A percentile compares a stretch with the other conserved stretches of the same genome.
These are phyloP conservation scores for Cherax destructor DNA, from an alignment of 1,140 invertebrate genomes.

Conservation along the genomic window DNA sequence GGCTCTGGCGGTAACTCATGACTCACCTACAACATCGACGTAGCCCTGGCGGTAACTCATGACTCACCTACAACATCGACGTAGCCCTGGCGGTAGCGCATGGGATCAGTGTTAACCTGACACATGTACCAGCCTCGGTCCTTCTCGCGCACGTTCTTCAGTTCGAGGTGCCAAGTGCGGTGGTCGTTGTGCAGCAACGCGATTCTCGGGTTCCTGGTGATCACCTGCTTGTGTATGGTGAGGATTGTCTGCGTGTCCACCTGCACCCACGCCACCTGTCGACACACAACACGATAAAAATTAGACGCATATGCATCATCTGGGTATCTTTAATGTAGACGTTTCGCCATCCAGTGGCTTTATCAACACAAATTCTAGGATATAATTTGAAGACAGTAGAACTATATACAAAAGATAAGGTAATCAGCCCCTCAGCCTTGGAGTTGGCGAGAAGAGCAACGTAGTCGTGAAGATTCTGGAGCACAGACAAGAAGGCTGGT, in stretches of 20 bases:
- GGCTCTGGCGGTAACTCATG: not conserved
- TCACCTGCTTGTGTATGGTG: conserved; percentile 75
- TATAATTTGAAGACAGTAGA: too few relatives aligned
- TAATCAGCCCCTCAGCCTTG: too few relatives aligned
- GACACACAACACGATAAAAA: too few relatives aligned
- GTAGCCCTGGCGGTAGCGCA: conserved; percentile 75
- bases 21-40: conserved; percentile 71
- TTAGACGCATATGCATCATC: too few relatives aligned
- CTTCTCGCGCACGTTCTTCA: conserved; percentile 91
- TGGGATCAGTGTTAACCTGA: conserved; percentile 94
- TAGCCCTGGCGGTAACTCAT: not conserved
- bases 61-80: conserved; percentile 74
- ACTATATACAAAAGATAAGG: too few relatives aligned
- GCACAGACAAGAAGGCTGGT: too few relatives aligned
- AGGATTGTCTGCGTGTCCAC: conserved; percentile 78
- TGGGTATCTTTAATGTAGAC: too few relatives aligned
- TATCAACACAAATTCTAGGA: too few relatives aligned
- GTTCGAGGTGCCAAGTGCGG: conserved; percentile 82
- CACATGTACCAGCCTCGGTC: conserved; percentile 96
- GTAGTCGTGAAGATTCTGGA: too few relatives aligned
- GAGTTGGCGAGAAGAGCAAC: too few relatives aligned
- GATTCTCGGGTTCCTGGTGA: conserved; percentile 76
- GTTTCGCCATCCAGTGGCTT: too few relatives aligned
- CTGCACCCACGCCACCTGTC: conserved; percentile 77
- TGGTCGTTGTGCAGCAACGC: conserved; percentile 75